Evolutionary conservation across 1,140 invertebrate species (phyloP).

Genomic region (Wasmannia auropunctata): DNA sequence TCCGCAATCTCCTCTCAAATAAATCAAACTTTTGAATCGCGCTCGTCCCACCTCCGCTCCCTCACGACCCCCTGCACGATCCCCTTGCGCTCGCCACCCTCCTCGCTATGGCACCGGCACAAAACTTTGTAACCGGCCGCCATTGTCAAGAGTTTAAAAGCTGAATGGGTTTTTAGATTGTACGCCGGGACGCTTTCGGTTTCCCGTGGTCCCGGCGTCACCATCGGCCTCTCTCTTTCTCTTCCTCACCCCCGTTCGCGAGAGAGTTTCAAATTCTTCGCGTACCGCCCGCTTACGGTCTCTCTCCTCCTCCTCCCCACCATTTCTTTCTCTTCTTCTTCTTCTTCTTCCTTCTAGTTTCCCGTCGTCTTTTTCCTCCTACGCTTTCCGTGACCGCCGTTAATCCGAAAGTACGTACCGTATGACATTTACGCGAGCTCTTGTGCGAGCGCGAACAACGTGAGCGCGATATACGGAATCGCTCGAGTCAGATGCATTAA

Average conservation of each 20-base stretch:
- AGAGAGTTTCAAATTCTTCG: constrained; percentile 78
- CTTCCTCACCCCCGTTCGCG: not conserved
- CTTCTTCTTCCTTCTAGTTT: not conserved
- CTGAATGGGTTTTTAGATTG: constrained; percentile 85
- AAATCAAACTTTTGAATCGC: constrained; percentile 85
- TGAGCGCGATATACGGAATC: constrained; percentile 38
- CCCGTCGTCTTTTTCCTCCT: constrained; percentile 18
- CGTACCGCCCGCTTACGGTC: constrained; percentile 41
- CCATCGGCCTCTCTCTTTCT: constrained; percentile 61
- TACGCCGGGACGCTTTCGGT: constrained; percentile 79
- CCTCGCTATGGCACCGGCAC: constrained; percentile 42
- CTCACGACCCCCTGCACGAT: constrained; percentile 61
- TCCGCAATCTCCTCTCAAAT: constrained; percentile 84
- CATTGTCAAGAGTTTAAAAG: constrained; percentile 85
- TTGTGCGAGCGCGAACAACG: constrained; percentile 23
- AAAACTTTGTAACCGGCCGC: constrained; percentile 81
- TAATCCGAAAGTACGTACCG: constrained; percentile 56
- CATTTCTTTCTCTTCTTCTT: not conserved
- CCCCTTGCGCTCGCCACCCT: constrained; percentile 55
- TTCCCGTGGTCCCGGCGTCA: constrained; percentile 75
- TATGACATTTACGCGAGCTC: constrained; percentile 53
- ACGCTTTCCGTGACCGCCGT: constrained; percentile 41
- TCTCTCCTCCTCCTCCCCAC: not conserved
- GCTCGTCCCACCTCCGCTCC: constrained; percentile 49
- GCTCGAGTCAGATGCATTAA: constrained; percentile 55